Conservation (phyloP, 2,797 vertebrate genomes). For the Catostomus latipinnis region DNA sequence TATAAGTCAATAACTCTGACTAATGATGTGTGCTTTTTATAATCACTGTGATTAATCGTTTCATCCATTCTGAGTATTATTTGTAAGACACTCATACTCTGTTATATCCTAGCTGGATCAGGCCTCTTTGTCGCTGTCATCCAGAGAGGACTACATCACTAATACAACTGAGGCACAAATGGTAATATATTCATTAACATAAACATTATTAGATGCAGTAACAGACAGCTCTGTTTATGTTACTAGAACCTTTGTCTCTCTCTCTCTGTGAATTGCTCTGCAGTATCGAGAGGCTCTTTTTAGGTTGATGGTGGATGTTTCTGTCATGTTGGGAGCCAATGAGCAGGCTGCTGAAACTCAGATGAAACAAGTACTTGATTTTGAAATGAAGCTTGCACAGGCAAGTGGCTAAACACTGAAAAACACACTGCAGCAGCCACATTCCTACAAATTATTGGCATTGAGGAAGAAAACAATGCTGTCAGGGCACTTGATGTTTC, state of each 20-base stretch:
- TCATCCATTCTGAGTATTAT: too few relatives aligned
- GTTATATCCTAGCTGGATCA: constrained; percentile 86
- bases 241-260: neutral
- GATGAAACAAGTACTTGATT: constrained; percentile 88
- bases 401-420: constrained; percentile 71
- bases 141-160: constrained; percentile 92
- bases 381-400: constrained; percentile 93
- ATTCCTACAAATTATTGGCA: neutral
- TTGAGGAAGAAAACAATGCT: neutral
- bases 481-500: constrained; percentile 5
- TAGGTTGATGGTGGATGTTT: constrained; percentile 91
- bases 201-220: constrained; percentile 1
- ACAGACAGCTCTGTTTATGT: too few relatives aligned
- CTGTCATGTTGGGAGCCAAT: constrained; percentile 92
- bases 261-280: constrained; percentile 25
- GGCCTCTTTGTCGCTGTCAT: constrained; percentile 86
- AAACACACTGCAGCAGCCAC: neutral
- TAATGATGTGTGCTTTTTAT: too few relatives aligned
- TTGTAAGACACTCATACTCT: neutral
- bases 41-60: too few relatives aligned
- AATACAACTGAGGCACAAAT: constrained; percentile 89
- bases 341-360: constrained; percentile 84
- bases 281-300: constrained; percentile 90
- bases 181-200: constrained; percentile 77
- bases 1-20: too few relatives aligned